Conservation (phyloP, 53 echinoderm and acorn worm genomes). For the Mesocentrotus franciscanus region DNA sequence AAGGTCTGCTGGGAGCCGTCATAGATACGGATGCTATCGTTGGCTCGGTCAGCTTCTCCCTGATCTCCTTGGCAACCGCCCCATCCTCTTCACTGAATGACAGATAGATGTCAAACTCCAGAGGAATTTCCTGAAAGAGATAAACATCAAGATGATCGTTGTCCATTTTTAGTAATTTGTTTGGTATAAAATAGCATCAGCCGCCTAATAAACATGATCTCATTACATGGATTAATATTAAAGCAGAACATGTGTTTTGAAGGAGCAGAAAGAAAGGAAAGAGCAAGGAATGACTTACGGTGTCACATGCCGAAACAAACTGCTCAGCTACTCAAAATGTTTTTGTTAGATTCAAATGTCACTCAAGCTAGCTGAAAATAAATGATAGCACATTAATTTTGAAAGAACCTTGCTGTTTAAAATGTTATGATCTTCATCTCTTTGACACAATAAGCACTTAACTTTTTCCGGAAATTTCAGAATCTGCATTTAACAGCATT, state of each 20-base stretch:
- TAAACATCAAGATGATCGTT: not conserved
- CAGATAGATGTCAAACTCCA: constrained; percentile 90
- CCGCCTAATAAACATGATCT: too few species aligned
- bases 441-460: not conserved
- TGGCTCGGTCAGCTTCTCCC: constrained; percentile 69
- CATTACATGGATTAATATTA: too few species aligned
- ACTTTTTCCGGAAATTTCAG: not conserved
- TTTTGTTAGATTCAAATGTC: not conserved
- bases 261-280: too few species aligned
- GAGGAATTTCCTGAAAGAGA: constrained; percentile 68
- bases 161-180: too few species aligned
- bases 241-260: too few species aligned
- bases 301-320: too few species aligned
- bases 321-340: too few species aligned
- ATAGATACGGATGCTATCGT: constrained; percentile 79
- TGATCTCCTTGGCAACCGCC: constrained; percentile 65
- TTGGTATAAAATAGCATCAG: too few species aligned
- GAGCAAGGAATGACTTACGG: too few species aligned
- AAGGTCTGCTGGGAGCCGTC: constrained; percentile 72
- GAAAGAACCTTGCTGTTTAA: not conserved
- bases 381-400: too few species aligned
- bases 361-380: not conserved
- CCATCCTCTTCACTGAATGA: constrained; percentile 83
- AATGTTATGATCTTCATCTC: not conserved
- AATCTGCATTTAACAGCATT: too few species aligned